phyloP scores from a whole-genome alignment of 2,888 invertebrate species.

The Leptothorax acervorum region DNA sequence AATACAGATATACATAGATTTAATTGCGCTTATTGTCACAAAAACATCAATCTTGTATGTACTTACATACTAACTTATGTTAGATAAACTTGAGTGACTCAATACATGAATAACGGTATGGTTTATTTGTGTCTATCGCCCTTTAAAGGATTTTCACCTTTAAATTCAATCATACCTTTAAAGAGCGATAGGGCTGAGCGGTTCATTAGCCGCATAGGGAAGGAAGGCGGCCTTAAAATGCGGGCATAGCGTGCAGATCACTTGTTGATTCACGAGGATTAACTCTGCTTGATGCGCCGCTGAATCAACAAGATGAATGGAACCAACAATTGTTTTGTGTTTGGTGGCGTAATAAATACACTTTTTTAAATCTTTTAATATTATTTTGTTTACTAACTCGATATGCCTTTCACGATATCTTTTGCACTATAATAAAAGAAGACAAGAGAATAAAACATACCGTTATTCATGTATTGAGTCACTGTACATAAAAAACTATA shows the following conservation, averaged over 20 bases:
- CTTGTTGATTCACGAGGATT: conserved; percentile 21
- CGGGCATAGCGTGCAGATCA: conserved; percentile 9
- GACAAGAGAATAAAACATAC: too few relatives aligned
- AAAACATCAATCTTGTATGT: too few relatives aligned
- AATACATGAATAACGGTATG: too few relatives aligned
- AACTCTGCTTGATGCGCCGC: conserved; percentile 16
- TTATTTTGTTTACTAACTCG: conserved; percentile 57
- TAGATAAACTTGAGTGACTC: too few relatives aligned
- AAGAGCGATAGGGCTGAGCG: background rate
- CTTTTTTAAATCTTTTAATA: conserved; percentile 63
- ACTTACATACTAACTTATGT: too few relatives aligned
- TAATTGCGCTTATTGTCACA: too few relatives aligned
- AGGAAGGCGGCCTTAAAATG: conserved; percentile 1
- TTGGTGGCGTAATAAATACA: conserved; percentile 64
- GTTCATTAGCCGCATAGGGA: conserved; percentile 15
- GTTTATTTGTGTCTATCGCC: too few relatives aligned
- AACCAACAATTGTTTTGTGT: conserved; percentile 50
- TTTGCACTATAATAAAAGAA: background rate
- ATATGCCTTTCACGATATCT: conserved; percentile 61
- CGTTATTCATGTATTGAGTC: too few relatives aligned
- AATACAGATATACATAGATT: too few relatives aligned
- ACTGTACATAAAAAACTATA: too few relatives aligned
- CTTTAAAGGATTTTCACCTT: too few relatives aligned
- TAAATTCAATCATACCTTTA: too few relatives aligned
- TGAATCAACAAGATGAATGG: background rate